phyloP scores from a whole-genome alignment of 2,888 invertebrate species.

The Acrobasis repandana region DNA sequence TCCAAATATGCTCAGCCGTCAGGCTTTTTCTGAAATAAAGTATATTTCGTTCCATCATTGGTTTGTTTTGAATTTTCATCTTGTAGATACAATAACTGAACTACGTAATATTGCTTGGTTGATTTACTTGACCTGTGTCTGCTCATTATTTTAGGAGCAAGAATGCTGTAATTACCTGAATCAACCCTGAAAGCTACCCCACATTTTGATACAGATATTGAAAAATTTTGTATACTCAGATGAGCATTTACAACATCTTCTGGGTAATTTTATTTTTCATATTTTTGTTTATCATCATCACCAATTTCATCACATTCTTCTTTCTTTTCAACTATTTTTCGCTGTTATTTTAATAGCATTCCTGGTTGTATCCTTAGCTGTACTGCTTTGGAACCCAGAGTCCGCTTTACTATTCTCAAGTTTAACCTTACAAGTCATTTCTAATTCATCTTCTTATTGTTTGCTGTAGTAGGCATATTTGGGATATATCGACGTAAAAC shows the following conservation, averaged over 20 bases:
- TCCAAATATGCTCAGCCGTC: slow-evolving; percentile 49
- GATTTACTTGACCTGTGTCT: no score
- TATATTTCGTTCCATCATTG: background rate
- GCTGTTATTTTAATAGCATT: no score
- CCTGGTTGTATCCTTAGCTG: no score
- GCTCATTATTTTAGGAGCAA: no score
- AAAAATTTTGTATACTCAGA: no score
- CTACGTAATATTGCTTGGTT: no score
- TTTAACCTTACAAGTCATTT: no score
- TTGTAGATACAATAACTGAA: background rate
- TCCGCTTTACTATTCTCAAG: no score
- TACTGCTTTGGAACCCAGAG: no score
- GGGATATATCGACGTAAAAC: slow-evolving; percentile 39
- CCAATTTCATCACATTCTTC: no score
- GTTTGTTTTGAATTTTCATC: background rate
- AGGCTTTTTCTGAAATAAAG: slow-evolving; percentile 6
- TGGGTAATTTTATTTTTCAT: background rate
- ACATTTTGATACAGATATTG: background rate
- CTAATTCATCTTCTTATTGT: slow-evolving; percentile 8
- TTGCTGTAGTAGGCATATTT: slow-evolving; percentile 46
- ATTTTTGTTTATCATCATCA: no score
- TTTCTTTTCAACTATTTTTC: no score
- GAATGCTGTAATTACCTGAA: background rate
- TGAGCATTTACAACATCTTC: background rate
- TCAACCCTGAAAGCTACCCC: background rate